These are phyloP conservation scores for Hippasteria phrygiana DNA, from an alignment of 53 echinoderm and acorn worm species.

Conservation along the genomic window DNA sequence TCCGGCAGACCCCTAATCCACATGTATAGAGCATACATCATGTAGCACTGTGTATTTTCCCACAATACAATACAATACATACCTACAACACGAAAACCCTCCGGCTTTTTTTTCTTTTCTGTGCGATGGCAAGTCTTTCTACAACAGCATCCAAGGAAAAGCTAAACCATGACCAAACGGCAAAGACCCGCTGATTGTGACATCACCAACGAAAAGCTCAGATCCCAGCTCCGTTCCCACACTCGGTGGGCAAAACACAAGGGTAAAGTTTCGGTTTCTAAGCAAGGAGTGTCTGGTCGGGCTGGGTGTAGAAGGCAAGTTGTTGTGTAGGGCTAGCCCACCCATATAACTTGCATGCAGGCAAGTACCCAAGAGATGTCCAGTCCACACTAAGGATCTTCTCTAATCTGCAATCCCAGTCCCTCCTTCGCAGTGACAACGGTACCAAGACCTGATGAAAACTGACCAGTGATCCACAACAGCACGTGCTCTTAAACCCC, in stretches of 20 bases:
- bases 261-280: constrained; percentile 7
- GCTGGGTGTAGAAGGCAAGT: not conserved
- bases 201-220: not conserved
- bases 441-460: constrained; percentile 29
- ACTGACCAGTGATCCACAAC: constrained; percentile 54
- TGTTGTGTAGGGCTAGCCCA: not conserved
- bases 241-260: not conserved
- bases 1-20: not conserved
- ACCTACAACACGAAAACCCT: not conserved
- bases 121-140: too few relatives aligned
- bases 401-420: not conserved
- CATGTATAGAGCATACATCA: not conserved
- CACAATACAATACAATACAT: not conserved
- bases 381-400: too few relatives aligned
- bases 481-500: constrained; percentile 40
- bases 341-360: not conserved
- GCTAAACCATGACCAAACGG: not conserved
- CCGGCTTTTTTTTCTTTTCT: too few relatives aligned
- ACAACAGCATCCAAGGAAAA: not conserved
- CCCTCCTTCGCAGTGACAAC: constrained; percentile 41
- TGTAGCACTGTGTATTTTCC: not conserved
- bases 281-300: not conserved
- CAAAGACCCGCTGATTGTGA: not conserved
- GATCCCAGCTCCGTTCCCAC: not conserved
- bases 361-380: not conserved